phyloP scores from a whole-genome alignment of 2,888 invertebrate species.

The Baronia brevicornis region DNA sequence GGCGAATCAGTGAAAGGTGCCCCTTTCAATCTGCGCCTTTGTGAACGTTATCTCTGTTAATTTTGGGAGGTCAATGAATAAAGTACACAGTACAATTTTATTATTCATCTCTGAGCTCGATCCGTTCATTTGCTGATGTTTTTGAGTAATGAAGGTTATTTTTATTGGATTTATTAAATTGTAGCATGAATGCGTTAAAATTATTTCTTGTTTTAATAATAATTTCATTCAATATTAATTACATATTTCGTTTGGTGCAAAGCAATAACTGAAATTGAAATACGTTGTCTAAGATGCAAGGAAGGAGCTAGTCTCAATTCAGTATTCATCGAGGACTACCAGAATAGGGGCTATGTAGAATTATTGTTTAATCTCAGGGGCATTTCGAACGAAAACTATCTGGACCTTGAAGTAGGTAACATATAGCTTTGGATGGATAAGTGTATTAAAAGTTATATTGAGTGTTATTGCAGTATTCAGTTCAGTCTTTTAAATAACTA shows the following conservation, averaged over 20 bases:
- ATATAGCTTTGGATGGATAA: constrained; percentile 6
- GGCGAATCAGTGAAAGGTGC: constrained; percentile 57
- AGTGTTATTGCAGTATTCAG: not conserved
- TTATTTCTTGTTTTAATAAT: no score
- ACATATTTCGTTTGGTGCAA: constrained; percentile 18
- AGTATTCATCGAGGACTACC: constrained; percentile 61
- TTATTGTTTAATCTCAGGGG: constrained; percentile 70
- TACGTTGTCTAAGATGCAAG: constrained; percentile 49
- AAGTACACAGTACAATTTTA: constrained; percentile 55
- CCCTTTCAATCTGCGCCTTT: constrained; percentile 59
- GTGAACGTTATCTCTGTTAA: constrained; percentile 66
- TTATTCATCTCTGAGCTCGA: constrained; percentile 52
- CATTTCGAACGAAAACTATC: constrained; percentile 35
- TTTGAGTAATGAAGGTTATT: constrained; percentile 17
- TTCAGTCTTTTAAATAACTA: not conserved
- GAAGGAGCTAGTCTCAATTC: constrained; percentile 46
- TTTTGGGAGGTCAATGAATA: constrained; percentile 66
- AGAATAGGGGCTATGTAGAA: constrained; percentile 64
- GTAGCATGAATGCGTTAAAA: no score
- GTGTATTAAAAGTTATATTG: not conserved
- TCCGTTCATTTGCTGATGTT: constrained; percentile 33
- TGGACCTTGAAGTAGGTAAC: constrained; percentile 22
- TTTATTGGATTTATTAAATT: no score
- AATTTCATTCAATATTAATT: constrained; percentile 8
- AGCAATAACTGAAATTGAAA: constrained; percentile 71